Percentiles rank a stretch among this genome's conserved stretches.
Evolutionary conservation across 2,888 invertebrate genomes (phyloP).

Genomic region (Leuctra nigra): DNA sequence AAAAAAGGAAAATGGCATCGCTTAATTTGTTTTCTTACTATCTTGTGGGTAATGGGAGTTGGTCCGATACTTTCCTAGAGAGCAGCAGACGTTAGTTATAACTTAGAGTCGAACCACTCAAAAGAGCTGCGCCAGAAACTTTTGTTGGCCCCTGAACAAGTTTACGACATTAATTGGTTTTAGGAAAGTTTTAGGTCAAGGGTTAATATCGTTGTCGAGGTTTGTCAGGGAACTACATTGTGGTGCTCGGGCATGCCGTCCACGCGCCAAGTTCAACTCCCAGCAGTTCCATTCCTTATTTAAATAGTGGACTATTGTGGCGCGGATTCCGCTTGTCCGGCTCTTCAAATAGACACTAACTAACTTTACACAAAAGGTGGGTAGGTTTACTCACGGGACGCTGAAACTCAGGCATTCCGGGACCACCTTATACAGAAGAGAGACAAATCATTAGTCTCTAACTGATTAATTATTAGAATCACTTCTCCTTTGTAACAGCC

Average conservation of each 20-base stretch:
- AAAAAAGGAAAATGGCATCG: background rate
- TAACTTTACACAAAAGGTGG: slow-evolving; percentile 25
- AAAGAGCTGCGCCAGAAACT: slow-evolving; percentile 12
- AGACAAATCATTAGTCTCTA: too few species aligned
- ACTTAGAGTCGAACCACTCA: slow-evolving; percentile 9
- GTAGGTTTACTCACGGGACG: background rate
- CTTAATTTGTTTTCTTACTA: slow-evolving; percentile 16
- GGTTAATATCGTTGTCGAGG: slow-evolving; percentile 15
- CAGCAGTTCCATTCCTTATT: slow-evolving; percentile 6
- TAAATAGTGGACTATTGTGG: slow-evolving; percentile 12
- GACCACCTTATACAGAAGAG: too few species aligned
- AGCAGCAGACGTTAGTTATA: slow-evolving; percentile 9
- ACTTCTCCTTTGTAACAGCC: too few species aligned
- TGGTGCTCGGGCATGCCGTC: background rate
- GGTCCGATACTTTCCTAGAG: slow-evolving; percentile 8
- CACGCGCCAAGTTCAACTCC: background rate
- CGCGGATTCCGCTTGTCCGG: slow-evolving; percentile 7
- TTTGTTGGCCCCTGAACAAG: slow-evolving; percentile 14
- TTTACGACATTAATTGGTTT: slow-evolving; percentile 19
- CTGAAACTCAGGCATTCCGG: too few species aligned
- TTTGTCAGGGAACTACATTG: slow-evolving; percentile 6
- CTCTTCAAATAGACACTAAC: slow-evolving; percentile 25
- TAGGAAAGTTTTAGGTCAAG: slow-evolving; percentile 18
- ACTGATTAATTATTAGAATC: too few species aligned
- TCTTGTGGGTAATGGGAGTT: slow-evolving; percentile 15